Conservation (phyloP, 2,797 vertebrate genomes). For the Perodicticus potto region DNA sequence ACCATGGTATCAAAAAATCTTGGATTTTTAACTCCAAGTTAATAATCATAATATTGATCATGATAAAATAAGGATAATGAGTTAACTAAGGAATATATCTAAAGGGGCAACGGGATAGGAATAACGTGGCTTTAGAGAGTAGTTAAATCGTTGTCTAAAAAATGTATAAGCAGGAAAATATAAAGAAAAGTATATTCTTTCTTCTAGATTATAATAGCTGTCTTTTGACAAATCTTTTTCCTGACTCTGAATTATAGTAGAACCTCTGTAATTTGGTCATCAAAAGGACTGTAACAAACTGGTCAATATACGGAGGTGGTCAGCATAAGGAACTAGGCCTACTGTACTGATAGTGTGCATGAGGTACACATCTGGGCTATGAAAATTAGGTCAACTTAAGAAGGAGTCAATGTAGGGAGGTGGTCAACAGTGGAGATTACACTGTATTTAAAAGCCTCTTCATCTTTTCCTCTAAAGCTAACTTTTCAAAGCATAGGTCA, state of each 20-base stretch:
- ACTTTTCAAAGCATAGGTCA: slow-evolving; percentile 11
- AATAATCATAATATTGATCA: neutral
- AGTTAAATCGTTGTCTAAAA: neutral
- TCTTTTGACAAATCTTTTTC: neutral
- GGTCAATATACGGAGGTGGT: no score
- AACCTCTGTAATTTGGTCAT: no score
- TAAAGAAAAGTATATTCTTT: neutral
- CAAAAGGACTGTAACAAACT: no score
- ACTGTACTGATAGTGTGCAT: no score
- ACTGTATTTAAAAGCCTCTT: neutral
- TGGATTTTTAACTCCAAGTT: neutral
- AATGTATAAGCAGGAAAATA: neutral
- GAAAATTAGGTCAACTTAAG: no score
- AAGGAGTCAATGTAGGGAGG: no score
- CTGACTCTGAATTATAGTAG: neutral
- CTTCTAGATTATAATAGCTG: neutral
- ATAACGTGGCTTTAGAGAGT: neutral
- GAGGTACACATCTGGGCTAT: no score
- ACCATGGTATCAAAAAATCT: no score
- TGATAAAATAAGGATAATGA: neutral
- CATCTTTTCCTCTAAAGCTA: neutral
- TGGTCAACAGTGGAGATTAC: no score
- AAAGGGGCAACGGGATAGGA: neutral
- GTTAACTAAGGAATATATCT: neutral
- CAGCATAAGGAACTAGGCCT: no score